Conservation (phyloP, 2,797 vertebrate species). For the Enteromius treurensis region DNA sequence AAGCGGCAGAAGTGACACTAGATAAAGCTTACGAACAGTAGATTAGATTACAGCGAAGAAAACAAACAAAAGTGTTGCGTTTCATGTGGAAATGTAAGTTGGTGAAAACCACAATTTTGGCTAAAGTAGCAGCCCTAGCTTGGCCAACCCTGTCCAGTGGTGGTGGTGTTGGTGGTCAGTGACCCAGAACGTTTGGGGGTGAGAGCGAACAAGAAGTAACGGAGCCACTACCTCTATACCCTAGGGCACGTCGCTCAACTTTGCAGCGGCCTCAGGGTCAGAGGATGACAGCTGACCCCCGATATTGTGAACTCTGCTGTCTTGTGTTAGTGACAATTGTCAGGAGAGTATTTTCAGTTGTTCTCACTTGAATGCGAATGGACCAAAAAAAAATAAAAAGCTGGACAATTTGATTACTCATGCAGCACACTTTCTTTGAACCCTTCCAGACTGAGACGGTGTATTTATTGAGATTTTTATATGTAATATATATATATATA, state of each 20-base stretch:
- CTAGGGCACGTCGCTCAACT: slow-evolving; percentile 6
- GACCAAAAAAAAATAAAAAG: no score
- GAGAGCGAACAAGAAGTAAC: neutral
- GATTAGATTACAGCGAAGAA: neutral
- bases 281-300: neutral
- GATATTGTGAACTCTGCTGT: neutral
- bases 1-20: neutral
- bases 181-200: neutral
- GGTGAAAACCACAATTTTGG: neutral
- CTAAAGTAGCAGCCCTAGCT: neutral
- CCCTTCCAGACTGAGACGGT: neutral
- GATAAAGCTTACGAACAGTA: neutral
- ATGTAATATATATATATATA: no score
- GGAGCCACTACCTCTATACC: neutral
- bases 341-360: neutral
- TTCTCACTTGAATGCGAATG: neutral
- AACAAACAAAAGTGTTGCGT: neutral
- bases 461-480: no score
- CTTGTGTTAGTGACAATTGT: neutral
- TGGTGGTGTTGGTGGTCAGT: no score
- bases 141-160: neutral
- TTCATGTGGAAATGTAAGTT: neutral
- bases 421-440: neutral
- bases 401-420: no score
- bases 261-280: neutral